Conservation (phyloP, 1,140 invertebrate species). For the Copidosoma floridanum region DNA sequence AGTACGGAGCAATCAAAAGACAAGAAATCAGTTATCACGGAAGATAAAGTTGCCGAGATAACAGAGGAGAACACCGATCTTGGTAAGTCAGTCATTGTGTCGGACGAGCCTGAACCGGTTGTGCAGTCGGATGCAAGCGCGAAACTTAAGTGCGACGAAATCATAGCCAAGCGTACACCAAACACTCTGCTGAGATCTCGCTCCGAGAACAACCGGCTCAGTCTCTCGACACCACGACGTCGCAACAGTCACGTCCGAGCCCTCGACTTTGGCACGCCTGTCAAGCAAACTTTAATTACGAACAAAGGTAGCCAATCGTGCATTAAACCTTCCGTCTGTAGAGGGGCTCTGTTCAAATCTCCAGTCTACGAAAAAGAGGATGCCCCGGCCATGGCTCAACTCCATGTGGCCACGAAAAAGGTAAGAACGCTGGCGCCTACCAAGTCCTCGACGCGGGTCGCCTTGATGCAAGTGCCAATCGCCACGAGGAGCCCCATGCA, state of each 20-base stretch:
- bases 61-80: not conserved
- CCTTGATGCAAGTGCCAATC: slow-evolving; percentile 34
- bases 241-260: slow-evolving; percentile 49
- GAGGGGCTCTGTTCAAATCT: slow-evolving; percentile 46
- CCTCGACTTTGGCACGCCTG: slow-evolving; percentile 51
- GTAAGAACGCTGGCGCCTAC: not conserved
- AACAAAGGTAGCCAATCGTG: slow-evolving; percentile 24
- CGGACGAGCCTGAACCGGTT: too few relatives aligned
- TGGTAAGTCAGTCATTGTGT: not conserved
- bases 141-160: too few relatives aligned
- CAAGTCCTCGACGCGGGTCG: not conserved
- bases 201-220: slow-evolving; percentile 47
- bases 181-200: slow-evolving; percentile 44
- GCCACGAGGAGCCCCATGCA: slow-evolving; percentile 48
- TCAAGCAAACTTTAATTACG: slow-evolving; percentile 26
- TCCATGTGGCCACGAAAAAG: not conserved
- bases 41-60: not conserved
- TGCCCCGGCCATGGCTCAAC: not conserved
- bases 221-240: slow-evolving; percentile 52
- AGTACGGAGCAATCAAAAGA: too few relatives aligned
- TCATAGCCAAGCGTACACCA: slow-evolving; percentile 45
- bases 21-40: too few relatives aligned
- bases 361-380: slow-evolving; percentile 30
- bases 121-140: too few relatives aligned
- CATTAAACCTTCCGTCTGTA: slow-evolving; percentile 32